A percentile compares a stretch with the other conserved stretches of the same genome.
phyloP scores from a whole-genome alignment of 2,113 vertebrate genomes.

The Rhodinocichla rosea region DNA sequence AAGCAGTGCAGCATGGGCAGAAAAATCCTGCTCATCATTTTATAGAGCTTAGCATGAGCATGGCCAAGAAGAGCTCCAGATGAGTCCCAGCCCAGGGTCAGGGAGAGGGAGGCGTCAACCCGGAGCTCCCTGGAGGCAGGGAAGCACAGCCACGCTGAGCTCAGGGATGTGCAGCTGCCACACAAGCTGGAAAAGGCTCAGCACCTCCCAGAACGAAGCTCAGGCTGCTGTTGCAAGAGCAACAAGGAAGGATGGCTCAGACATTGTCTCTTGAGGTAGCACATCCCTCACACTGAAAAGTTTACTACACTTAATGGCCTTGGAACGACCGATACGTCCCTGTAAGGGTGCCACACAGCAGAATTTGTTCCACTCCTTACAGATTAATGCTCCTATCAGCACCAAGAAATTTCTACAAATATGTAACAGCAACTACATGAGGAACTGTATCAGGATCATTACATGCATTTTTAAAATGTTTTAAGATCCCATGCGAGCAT shows the following conservation, averaged over 20 bases:
- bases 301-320: background rate
- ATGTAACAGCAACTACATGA: background rate
- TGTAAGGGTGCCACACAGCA: background rate
- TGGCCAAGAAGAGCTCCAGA: conserved; percentile 26
- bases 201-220: background rate
- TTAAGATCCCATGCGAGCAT: background rate
- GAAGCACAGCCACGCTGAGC: fast-evolving
- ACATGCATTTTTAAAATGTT: background rate
- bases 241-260: background rate
- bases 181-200: background rate
- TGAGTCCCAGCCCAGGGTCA: background rate
- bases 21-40: conserved; percentile 5
- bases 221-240: background rate
- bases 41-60: background rate
- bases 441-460: background rate
- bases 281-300: background rate
- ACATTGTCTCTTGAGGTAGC: background rate
- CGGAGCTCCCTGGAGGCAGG: background rate
- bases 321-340: background rate
- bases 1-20: background rate
- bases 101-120: background rate
- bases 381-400: background rate
- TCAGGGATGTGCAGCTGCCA: background rate
- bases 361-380: background rate
- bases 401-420: background rate